These are phyloP conservation scores for Leptoteleia sp. DNA, from an alignment of 1,140 invertebrate species.

Conservation along the genomic window DNA sequence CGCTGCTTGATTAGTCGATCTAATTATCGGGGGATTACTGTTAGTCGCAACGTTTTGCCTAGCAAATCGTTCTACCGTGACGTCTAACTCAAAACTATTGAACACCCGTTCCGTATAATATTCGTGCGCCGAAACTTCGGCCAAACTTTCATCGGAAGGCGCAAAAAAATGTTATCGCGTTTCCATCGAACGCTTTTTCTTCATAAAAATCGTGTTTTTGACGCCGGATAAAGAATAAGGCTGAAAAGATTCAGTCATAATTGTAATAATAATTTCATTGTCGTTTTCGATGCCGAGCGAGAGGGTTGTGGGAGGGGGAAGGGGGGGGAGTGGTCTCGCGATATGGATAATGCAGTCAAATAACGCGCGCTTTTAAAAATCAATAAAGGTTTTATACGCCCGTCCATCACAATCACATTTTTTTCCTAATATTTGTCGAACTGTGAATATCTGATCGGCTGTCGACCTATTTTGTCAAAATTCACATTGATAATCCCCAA, in stretches of 20 bases:
- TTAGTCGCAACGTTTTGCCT: conserved; percentile 65
- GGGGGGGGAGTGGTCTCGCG: too few species aligned
- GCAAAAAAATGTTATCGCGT: conserved; percentile 51
- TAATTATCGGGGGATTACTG: conserved; percentile 70
- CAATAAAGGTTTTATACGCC: conserved; percentile 13
- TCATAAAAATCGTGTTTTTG: conserved; percentile 40
- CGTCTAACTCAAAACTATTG: conserved; percentile 64
- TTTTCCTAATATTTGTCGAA: conserved; percentile 34
- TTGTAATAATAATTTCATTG: conserved; percentile 18
- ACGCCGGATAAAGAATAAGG: background rate
- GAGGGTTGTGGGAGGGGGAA: background rate
- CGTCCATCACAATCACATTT: conserved; percentile 26
- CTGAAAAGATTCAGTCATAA: conserved; percentile 1
- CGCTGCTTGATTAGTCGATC: conserved; percentile 69
- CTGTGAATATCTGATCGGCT: conserved; percentile 37
- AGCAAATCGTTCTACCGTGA: conserved; percentile 66
- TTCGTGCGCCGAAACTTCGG: conserved; percentile 50
- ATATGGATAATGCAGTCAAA: conserved; percentile 20
- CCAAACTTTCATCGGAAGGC: conserved; percentile 38
- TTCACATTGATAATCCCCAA: conserved; percentile 28
- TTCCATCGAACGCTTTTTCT: conserved; percentile 39
- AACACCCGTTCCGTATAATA: conserved; percentile 49
- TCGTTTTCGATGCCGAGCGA: background rate
- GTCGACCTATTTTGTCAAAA: conserved; percentile 43
- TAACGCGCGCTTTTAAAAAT: conserved; percentile 30